Percentiles rank a stretch among this genome's conserved stretches.
Evolutionary conservation across 2,797 vertebrate genomes (phyloP).

Genomic region (Hyperoplus immaculatus): DNA sequence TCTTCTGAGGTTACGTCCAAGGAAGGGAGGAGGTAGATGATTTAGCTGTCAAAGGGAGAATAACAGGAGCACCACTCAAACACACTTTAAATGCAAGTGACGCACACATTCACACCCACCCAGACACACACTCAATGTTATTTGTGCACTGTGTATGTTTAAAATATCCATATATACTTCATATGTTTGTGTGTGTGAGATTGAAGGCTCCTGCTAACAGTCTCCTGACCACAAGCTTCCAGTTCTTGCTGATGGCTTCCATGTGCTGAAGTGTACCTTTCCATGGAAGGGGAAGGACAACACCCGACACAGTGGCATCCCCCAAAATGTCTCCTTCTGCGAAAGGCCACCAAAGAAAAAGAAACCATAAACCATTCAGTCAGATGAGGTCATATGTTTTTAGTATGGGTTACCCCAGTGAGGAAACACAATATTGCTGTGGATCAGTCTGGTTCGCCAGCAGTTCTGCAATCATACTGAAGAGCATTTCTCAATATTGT

Average conservation of each 20-base stretch:
- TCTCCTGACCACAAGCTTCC: slow-evolving; percentile 66
- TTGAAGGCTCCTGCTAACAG: slow-evolving; percentile 59
- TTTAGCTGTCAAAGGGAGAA: slow-evolving; percentile 75
- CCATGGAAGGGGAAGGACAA: slow-evolving; percentile 63
- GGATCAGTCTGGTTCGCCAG: slow-evolving; percentile 48
- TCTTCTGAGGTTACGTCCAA: slow-evolving; percentile 69
- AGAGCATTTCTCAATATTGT: slow-evolving; percentile 19
- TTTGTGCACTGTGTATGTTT: slow-evolving; percentile 31
- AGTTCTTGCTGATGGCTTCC: slow-evolving; percentile 76
- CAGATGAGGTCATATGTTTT: slow-evolving; percentile 71
- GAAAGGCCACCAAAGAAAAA: slow-evolving; percentile 70
- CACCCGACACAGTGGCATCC: slow-evolving; percentile 67
- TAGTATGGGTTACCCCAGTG: slow-evolving; percentile 54
- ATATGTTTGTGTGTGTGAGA: slow-evolving; percentile 52
- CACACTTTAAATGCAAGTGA: slow-evolving; percentile 59
- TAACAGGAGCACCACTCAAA: slow-evolving; percentile 64
- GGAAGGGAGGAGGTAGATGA: slow-evolving; percentile 50
- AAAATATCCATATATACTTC: slow-evolving; percentile 41
- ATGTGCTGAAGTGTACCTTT: slow-evolving; percentile 78
- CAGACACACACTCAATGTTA: slow-evolving; percentile 48
- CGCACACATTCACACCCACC: slow-evolving; percentile 54
- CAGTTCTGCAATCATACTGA: slow-evolving; percentile 40
- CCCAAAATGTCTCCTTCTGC: slow-evolving; percentile 64
- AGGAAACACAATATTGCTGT: slow-evolving; percentile 57
- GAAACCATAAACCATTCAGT: slow-evolving; percentile 70